A percentile compares a stretch with the other conserved stretches of the same genome.
Conservation (phyloP, 2,888 invertebrate genomes). For the Anthophora plumipes region DNA sequence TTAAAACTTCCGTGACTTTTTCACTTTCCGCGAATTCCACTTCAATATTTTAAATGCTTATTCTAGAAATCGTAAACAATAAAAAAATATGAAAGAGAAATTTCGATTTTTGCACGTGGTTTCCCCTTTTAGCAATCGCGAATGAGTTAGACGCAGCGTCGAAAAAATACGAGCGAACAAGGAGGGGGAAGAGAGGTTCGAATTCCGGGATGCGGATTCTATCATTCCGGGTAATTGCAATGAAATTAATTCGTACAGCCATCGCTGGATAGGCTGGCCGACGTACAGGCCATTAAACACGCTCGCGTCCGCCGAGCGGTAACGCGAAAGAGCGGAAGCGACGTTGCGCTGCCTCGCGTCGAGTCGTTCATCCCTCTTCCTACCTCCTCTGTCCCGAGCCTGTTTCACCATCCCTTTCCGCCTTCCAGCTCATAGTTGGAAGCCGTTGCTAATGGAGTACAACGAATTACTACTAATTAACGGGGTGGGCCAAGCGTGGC, state of each 20-base stretch:
- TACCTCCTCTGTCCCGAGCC: too few relatives aligned
- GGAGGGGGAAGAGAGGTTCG: background rate
- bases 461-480: slow-evolving; percentile 67
- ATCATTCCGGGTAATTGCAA: slow-evolving; percentile 35
- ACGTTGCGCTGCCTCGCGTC: slow-evolving; percentile 27
- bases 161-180: background rate
- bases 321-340: slow-evolving; percentile 35
- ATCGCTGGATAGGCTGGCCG: background rate
- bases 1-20: too few relatives aligned
- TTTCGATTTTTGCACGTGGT: too few relatives aligned
- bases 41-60: too few relatives aligned
- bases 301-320: background rate
- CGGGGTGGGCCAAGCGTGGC: slow-evolving; percentile 34
- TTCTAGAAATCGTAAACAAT: too few relatives aligned
- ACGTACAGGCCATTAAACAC: slow-evolving; percentile 47
- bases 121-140: too few relatives aligned
- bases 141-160: background rate
- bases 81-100: too few relatives aligned
- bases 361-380: background rate
- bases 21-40: too few relatives aligned
- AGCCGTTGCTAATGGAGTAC: slow-evolving; percentile 63
- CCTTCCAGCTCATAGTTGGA: slow-evolving; percentile 4
- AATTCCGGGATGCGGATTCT: slow-evolving; percentile 7
- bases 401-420: too few relatives aligned
- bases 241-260: slow-evolving; percentile 46